Evolutionary conservation across 2,888 invertebrate genomes (phyloP).

Genomic region (Noctua janthina): DNA sequence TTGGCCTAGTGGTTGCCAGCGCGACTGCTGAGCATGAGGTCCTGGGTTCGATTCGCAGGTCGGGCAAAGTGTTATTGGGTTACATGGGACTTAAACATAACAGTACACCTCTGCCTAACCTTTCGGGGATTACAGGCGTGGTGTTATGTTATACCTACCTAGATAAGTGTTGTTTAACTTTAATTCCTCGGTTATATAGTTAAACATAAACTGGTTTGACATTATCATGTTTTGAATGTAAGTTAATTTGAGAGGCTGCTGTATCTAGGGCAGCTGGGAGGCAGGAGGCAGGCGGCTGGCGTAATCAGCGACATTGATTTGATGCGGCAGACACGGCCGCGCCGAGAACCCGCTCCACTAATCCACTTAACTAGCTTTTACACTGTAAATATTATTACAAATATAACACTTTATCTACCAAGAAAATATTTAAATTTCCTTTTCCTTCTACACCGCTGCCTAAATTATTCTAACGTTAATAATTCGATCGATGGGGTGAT

Average conservation of each 20-base stretch:
- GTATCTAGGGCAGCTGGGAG: conserved; percentile 52
- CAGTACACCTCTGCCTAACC: too few relatives aligned
- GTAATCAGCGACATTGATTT: conserved; percentile 65
- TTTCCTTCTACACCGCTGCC: conserved; percentile 25
- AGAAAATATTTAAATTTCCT: conserved; percentile 53
- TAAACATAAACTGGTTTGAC: conserved; percentile 29
- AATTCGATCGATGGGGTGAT: conserved; percentile 59
- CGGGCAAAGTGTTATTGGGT: too few relatives aligned
- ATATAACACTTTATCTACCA: conserved; percentile 47
- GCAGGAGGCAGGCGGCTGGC: conserved; percentile 33
- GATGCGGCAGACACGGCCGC: conserved; percentile 53
- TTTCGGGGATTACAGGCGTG: too few relatives aligned
- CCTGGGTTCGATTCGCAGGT: too few relatives aligned
- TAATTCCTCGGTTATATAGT: neutral
- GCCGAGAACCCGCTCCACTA: conserved; percentile 57
- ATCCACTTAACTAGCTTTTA: conserved; percentile 62
- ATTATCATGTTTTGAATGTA: conserved; percentile 49
- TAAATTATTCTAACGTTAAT: conserved; percentile 56
- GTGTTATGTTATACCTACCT: neutral
- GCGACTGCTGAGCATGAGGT: too few relatives aligned
- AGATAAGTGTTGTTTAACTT: neutral
- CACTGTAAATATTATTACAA: conserved; percentile 59
- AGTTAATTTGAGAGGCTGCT: conserved; percentile 51
- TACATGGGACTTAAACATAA: too few relatives aligned
- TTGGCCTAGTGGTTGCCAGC: too few relatives aligned